Conservation (phyloP, 2,113 vertebrate species). For the Pollachius pollachius region DNA sequence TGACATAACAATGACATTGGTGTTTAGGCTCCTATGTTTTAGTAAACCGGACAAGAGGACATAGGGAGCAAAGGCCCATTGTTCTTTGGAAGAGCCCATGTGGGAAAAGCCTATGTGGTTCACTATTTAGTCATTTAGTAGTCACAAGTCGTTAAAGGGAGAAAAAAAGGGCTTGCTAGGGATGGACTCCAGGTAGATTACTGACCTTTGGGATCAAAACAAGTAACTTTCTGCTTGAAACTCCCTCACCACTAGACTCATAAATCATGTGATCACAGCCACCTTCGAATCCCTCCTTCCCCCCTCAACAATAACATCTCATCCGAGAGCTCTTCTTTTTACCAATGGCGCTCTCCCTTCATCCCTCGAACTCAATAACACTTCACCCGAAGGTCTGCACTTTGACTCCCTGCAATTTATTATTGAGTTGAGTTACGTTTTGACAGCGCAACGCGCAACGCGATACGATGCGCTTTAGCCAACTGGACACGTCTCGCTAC, state of each 20-base stretch:
- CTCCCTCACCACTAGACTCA: no score
- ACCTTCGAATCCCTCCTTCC: no score
- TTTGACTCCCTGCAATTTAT: no score
- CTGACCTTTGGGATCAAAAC: no score
- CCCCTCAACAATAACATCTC: no score
- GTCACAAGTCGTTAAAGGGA: not conserved
- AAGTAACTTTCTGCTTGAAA: no score
- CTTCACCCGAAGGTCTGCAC: no score
- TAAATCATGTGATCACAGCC: no score
- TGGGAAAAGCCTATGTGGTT: slow-evolving; percentile 31
- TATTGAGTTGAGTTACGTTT: not conserved
- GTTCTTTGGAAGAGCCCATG: slow-evolving; percentile 43
- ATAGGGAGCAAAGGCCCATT: slow-evolving; percentile 40
- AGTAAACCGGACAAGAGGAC: slow-evolving; percentile 48
- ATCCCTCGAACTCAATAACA: no score
- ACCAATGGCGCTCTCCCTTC: no score
- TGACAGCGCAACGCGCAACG: not conserved
- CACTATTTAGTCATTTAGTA: not conserved
- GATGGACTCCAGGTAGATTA: not conserved
- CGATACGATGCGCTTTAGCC: no score
- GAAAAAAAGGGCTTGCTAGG: slow-evolving; percentile 11
- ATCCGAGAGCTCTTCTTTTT: no score
- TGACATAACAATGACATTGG: slow-evolving; percentile 42
- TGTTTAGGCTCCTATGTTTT: slow-evolving; percentile 39
- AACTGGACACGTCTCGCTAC: not conserved